A percentile compares a stretch with the other conserved stretches of the same genome.
Conservation (phyloP, 2,888 invertebrate species). For the Philhelius pedissequus region DNA sequence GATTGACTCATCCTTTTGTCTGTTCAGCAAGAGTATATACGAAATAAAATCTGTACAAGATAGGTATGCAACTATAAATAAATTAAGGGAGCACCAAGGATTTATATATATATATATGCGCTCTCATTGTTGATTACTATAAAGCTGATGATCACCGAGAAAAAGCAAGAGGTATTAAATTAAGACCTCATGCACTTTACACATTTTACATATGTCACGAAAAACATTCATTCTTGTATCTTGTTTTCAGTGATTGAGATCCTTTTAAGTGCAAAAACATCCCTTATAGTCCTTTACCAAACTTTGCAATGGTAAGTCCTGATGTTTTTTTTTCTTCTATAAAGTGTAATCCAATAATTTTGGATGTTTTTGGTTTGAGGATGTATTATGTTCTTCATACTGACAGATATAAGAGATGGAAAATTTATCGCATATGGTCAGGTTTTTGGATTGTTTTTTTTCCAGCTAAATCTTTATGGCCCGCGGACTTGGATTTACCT, state of each 20-base stretch:
- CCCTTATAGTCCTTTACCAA: conserved; percentile 29
- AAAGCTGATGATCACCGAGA: conserved; percentile 53
- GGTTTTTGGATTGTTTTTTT: conserved; percentile 28
- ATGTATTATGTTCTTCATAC: not conserved
- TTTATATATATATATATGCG: not conserved
- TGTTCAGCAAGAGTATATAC: conserved; percentile 23
- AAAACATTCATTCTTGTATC: conserved; percentile 53
- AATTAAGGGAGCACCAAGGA: not conserved
- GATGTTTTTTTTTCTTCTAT: conserved; percentile 19
- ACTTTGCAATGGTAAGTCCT: not conserved
- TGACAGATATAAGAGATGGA: conserved; percentile 32
- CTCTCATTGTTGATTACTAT: conserved; percentile 38
- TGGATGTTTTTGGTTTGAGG: conserved; percentile 13
- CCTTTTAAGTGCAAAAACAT: conserved; percentile 36
- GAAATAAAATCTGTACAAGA: not conserved
- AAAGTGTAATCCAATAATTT: conserved; percentile 62
- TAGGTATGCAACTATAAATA: not conserved
- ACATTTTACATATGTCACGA: conserved; percentile 77
- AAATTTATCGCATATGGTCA: conserved; percentile 67
- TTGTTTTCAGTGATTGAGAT: conserved; percentile 10
- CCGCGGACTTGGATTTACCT: conserved; percentile 35
- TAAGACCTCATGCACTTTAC: conserved; percentile 75
- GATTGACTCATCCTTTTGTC: conserved; percentile 73
- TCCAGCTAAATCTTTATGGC: conserved; percentile 44
- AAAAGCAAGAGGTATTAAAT: conserved; percentile 51